These are phyloP conservation scores for Pinna nobilis DNA, from an alignment of 1,140 invertebrate genomes.

Conservation along the genomic window DNA sequence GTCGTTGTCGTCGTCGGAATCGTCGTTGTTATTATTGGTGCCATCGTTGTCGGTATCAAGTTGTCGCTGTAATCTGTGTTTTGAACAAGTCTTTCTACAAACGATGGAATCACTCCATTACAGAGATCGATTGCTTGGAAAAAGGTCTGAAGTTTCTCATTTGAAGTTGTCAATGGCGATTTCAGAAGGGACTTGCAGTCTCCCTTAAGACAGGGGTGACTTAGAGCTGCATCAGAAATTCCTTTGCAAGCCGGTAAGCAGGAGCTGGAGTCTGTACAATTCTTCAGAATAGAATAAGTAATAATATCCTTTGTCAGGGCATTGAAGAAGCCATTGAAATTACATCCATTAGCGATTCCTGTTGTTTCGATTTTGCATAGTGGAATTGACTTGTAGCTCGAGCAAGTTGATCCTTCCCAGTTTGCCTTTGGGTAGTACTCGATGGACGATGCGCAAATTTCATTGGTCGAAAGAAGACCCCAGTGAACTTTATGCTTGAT, in stretches of 20 bases:
- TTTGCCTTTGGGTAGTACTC: slow-evolving; percentile 29
- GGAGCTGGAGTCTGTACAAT: slow-evolving; percentile 21
- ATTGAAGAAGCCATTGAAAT: slow-evolving; percentile 33
- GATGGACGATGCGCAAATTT: slow-evolving; percentile 38
- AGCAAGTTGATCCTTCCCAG: slow-evolving; percentile 27
- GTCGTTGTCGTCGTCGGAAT: no score
- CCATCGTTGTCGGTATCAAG: no score
- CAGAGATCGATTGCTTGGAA: slow-evolving; percentile 14
- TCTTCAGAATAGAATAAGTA: slow-evolving; percentile 5
- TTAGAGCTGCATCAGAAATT: slow-evolving; percentile 17
- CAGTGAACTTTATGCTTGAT: slow-evolving; percentile 20
- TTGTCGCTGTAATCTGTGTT: no score
- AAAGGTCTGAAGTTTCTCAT: slow-evolving; percentile 5
- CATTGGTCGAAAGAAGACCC: slow-evolving; percentile 38
- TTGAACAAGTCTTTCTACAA: no score
- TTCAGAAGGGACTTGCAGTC: slow-evolving; percentile 10
- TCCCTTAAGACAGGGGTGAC: slow-evolving; percentile 38
- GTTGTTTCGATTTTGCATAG: slow-evolving; percentile 42
- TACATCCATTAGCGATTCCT: slow-evolving; percentile 35
- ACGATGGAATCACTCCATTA: no score
- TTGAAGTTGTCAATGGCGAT: slow-evolving; percentile 4
- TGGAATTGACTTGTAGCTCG: slow-evolving; percentile 34
- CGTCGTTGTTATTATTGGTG: no score
- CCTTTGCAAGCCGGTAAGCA: slow-evolving; percentile 21
- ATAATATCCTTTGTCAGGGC: slow-evolving; percentile 20